Evolutionary conservation across 2,113 vertebrate genomes (phyloP), one percentile per base, ranked within the genome.

Genomic region (Polypterus senegalus): DNA sequence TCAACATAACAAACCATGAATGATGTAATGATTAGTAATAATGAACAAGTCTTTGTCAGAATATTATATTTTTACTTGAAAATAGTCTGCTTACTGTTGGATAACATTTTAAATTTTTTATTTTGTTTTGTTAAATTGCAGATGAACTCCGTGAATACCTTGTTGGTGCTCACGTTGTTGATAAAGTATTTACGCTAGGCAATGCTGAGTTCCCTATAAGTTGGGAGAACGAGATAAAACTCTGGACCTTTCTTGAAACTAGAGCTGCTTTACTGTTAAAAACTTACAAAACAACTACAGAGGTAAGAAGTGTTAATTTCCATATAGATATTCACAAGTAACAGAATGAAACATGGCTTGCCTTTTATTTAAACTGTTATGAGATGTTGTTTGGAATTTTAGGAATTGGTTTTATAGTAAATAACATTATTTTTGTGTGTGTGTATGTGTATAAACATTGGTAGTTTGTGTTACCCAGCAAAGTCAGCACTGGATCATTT

Each of bases 221-320:
- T 81, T 99, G 96, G 96, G 92, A 93, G 60, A 99, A 98, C 9
- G 96, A 99, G 80, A 89, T 96, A 73, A 97, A 92, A 73, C 76
- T 99, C 66, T 99, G 96, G 96, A 92, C 94, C 3, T 99, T 99
- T 74, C 87, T 99, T 3, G 94, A 98, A 83, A 93, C 92, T 49
- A 83, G 96, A 69, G 89, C 93, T 48, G 88, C 91, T 2, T 90
- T 99, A 64, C 90, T 99, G 56, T 80, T 99, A 66, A 97, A 97
- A 77, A 93, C 92, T 9, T 97, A 99, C 71, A 97, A 91, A 77
- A 94, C 93, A 44, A 91, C 86, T 1, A 75, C 86, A 8, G 83
- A 89, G 87, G 91, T 93, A 81, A 77, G 67, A 8, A 5, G 11
- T 27, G 27, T 27, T 27, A 27, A 27, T 27, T 27, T 27, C 27